Evolutionary conservation across 2,797 vertebrate genomes (phyloP).

Genomic region (Smutsia temminckii): DNA sequence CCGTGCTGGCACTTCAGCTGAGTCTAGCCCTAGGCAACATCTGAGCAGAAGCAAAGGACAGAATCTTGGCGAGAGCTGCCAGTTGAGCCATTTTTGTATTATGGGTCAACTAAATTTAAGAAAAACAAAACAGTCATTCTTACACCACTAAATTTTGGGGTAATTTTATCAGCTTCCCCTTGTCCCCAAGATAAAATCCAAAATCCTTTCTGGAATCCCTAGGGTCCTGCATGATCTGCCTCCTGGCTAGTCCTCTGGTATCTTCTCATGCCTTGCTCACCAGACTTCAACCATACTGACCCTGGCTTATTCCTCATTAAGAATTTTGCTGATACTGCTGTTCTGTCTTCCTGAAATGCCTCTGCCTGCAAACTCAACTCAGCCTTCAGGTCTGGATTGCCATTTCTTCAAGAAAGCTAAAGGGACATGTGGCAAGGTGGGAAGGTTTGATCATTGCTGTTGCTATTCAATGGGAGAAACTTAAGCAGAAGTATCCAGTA

Average conservation of each 20-base stretch:
- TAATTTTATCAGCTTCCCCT: background rate
- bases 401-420: constrained; percentile 21
- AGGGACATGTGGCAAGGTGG: background rate
- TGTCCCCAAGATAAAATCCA: background rate
- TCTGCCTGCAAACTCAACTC: background rate
- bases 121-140: background rate
- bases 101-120: background rate
- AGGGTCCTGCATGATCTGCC: background rate
- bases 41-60: background rate
- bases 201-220: background rate
- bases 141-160: background rate
- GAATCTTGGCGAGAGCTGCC: background rate
- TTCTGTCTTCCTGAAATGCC: background rate
- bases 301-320: background rate
- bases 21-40: background rate
- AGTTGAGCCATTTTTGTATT: background rate
- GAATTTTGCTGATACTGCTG: background rate
- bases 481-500: background rate
- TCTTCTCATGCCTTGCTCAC: background rate
- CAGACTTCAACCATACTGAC: background rate
- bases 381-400: background rate
- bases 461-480: background rate
- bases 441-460: background rate
- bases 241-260: background rate
- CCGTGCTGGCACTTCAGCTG: background rate